Conservation (phyloP, 2,797 vertebrate genomes). For the Ceryle rudis region DNA sequence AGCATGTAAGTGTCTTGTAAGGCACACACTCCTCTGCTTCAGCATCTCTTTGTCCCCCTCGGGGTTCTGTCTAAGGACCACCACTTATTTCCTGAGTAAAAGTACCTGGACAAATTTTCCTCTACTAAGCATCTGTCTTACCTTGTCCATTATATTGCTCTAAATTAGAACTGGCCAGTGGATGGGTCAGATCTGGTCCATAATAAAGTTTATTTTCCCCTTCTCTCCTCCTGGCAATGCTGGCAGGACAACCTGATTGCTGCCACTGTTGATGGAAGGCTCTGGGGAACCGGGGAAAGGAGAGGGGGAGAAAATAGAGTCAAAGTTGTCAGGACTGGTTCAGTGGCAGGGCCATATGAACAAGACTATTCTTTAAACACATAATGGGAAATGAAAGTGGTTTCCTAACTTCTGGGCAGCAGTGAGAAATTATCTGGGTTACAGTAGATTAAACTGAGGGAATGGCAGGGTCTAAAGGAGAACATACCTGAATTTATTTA, state of each 20-base stretch:
- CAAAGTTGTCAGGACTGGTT: neutral
- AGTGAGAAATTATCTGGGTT: neutral
- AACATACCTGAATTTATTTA: neutral
- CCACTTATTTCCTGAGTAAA: neutral
- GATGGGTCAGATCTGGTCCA: neutral
- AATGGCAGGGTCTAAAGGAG: neutral
- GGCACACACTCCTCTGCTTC: accelerated
- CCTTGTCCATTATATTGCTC: neutral
- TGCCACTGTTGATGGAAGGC: neutral
- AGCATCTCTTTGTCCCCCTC: neutral
- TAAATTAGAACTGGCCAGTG: neutral
- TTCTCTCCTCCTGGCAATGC: neutral
- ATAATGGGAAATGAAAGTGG: neutral
- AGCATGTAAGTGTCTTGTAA: neutral
- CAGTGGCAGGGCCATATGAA: neutral
- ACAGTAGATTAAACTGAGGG: neutral
- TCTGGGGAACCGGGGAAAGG: neutral
- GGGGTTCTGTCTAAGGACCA: neutral
- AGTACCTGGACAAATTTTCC: neutral
- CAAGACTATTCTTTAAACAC: neutral
- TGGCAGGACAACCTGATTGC: neutral
- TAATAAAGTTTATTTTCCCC: neutral
- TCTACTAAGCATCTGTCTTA: neutral
- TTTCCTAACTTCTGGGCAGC: neutral
- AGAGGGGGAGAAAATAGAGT: neutral